Conservation (phyloP, 2,797 vertebrate species). For the Luscinia luscinia region DNA sequence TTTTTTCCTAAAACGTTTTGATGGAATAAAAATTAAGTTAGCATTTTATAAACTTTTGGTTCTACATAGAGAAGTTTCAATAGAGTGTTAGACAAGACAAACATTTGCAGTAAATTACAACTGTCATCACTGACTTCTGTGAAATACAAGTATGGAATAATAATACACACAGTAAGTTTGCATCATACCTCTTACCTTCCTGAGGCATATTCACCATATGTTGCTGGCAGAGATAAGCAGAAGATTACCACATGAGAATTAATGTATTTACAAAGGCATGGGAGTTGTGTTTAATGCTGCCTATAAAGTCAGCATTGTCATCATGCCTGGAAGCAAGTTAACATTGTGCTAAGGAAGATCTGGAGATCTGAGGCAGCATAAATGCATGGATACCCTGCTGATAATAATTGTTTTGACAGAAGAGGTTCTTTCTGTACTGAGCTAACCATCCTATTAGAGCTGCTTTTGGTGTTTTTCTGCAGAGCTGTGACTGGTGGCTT, state of each 20-base stretch:
- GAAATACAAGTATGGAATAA: not conserved
- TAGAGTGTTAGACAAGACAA: not conserved
- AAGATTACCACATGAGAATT: not conserved
- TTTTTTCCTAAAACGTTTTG: not conserved
- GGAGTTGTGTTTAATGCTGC: not conserved
- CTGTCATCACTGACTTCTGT: not conserved
- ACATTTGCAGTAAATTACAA: not conserved
- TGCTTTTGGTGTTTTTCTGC: not conserved
- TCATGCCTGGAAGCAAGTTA: not conserved
- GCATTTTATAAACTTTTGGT: not conserved
- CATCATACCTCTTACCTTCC: not conserved
- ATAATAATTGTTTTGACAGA: not conserved
- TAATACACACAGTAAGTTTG: not conserved
- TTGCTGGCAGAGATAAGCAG: not conserved
- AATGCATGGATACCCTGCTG: not conserved
- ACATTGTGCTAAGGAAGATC: not conserved
- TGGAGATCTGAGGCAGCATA: not conserved
- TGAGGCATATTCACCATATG: not conserved
- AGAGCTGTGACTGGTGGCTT: not conserved
- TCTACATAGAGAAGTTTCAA: not conserved
- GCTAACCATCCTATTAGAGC: not conserved
- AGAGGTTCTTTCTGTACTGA: not conserved
- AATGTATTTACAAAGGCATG: not conserved
- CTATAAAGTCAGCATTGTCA: not conserved
- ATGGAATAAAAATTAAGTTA: not conserved